Evolutionary conservation across 1,140 invertebrate species (phyloP).

Genomic region (Papilio machaon): DNA sequence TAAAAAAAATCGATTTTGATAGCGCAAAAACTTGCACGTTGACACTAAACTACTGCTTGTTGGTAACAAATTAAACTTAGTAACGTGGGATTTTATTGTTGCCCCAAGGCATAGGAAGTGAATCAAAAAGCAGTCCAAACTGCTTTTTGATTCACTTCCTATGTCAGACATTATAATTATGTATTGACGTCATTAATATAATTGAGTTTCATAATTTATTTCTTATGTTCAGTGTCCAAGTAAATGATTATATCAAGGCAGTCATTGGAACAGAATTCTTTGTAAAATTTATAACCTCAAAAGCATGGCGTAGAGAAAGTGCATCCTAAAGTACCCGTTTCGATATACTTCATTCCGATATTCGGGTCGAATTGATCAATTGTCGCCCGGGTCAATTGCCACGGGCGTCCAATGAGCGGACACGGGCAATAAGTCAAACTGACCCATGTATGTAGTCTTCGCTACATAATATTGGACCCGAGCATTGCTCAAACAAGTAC

Average conservation of each 20-base stretch:
- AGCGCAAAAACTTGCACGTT: no score
- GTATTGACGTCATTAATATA: background rate
- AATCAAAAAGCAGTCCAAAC: slow-evolving; percentile 6
- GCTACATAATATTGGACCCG: background rate
- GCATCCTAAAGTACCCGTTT: no score
- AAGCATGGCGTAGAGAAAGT: background rate
- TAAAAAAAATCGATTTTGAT: no score
- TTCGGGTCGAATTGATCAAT: slow-evolving; percentile 12
- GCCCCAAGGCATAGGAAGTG: slow-evolving; percentile 16
- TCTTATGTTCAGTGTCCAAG: no score
- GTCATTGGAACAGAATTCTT: background rate
- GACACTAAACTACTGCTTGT: no score
- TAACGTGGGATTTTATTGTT: slow-evolving; percentile 9
- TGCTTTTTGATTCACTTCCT: slow-evolving; percentile 8
- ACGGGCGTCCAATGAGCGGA: slow-evolving; percentile 8
- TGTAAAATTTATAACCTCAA: background rate
- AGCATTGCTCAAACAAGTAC: background rate
- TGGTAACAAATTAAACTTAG: background rate
- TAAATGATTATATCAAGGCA: no score
- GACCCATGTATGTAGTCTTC: background rate
- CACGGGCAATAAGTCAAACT: background rate
- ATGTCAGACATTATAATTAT: slow-evolving; percentile 8
- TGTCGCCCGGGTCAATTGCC: slow-evolving; percentile 1
- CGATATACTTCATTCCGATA: background rate
- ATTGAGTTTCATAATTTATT: background rate